These are phyloP conservation scores for Sebastes nivosus DNA, from an alignment of 2,797 vertebrate genomes.

Conservation along the genomic window DNA sequence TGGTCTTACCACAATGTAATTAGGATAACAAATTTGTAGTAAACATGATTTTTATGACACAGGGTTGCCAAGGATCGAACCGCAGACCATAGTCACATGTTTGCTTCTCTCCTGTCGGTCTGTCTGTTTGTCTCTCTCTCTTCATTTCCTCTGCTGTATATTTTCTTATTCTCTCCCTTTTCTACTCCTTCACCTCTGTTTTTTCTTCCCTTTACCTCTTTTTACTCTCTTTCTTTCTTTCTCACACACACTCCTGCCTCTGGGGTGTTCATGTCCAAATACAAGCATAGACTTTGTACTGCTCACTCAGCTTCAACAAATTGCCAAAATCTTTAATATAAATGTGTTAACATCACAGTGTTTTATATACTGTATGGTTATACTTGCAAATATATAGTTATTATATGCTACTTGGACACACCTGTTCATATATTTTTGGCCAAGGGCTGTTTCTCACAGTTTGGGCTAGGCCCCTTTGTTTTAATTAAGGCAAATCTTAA, in stretches of 20 bases:
- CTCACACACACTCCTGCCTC: background rate
- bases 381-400: background rate
- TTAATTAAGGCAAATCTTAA: background rate
- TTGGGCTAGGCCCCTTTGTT: background rate
- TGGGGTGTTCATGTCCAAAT: background rate
- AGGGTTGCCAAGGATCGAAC: background rate
- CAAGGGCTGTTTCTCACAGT: background rate
- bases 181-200: background rate
- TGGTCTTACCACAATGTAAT: background rate
- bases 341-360: background rate
- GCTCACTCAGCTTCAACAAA: background rate
- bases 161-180: background rate
- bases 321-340: background rate
- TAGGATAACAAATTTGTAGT: background rate
- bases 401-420: background rate
- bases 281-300: background rate
- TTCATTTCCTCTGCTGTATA: background rate
- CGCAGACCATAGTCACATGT: background rate
- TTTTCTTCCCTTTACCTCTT: background rate
- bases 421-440: background rate
- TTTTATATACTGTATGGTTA: background rate
- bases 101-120: too few relatives aligned
- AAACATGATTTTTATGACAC: background rate
- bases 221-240: background rate
- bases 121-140: background rate